Conservation (phyloP, 2,113 vertebrate genomes). For the Lasiurus cinereus region DNA sequence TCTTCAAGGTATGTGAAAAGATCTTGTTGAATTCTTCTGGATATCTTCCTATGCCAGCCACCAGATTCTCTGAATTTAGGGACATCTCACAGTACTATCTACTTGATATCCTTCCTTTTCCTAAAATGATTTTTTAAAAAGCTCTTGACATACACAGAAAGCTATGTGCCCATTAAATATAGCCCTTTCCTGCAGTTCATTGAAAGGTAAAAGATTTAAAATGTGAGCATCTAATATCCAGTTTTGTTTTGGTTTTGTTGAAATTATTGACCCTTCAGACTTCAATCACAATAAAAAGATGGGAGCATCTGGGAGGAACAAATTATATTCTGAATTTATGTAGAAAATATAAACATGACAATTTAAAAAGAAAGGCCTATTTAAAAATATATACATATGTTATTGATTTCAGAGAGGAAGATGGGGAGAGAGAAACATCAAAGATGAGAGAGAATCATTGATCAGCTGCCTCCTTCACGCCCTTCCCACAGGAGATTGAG, state of each 20-base stretch:
- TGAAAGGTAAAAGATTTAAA: background rate
- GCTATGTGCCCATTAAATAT: background rate
- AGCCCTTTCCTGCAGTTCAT: background rate
- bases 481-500: no score
- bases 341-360: constrained; percentile 41
- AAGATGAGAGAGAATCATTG: no score
- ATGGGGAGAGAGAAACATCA: no score
- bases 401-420: no score
- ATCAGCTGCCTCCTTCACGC: no score
- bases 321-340: constrained; percentile 56
- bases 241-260: background rate
- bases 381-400: no score
- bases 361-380: background rate
- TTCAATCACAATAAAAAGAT: constrained; percentile 13
- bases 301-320: background rate
- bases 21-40: background rate
- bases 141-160: background rate
- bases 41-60: background rate
- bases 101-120: constrained; percentile 21
- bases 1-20: background rate
- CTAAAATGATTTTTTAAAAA: constrained; percentile 34
- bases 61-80: constrained; percentile 17
- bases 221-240: background rate
- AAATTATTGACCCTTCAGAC: background rate
- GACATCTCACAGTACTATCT: background rate